phyloP scores from a whole-genome alignment of 2,113 vertebrate genomes.

The Nicator chloris region DNA sequence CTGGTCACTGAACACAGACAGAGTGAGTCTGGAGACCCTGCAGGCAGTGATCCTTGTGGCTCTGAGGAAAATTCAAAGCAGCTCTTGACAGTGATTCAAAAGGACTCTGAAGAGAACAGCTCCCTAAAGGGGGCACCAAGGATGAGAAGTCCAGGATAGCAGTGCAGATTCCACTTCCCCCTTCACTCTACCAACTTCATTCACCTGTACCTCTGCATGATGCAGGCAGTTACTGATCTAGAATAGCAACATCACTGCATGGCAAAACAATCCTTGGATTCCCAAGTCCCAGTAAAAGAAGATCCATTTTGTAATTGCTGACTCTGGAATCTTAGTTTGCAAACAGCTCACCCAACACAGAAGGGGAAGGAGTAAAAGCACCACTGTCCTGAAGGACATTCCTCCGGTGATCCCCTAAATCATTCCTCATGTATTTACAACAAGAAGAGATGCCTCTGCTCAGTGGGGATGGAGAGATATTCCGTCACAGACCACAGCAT shows the following conservation, averaged over 20 bases:
- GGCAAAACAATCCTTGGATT: not conserved
- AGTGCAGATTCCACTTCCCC: not conserved
- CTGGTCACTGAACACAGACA: accelerated
- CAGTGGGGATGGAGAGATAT: not conserved
- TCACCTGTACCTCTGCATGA: accelerated
- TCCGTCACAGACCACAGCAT: not conserved
- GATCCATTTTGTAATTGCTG: not conserved
- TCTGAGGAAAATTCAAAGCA: not conserved
- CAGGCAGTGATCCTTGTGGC: accelerated
- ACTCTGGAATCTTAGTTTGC: not conserved
- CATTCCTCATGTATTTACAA: accelerated
- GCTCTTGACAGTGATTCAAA: not conserved
- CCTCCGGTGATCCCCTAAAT: accelerated
- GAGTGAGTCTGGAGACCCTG: not conserved
- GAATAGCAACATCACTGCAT: accelerated
- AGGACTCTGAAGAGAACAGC: not conserved
- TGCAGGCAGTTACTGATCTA: not conserved
- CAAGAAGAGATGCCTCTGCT: not conserved
- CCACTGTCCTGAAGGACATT: not conserved
- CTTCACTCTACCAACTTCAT: not conserved
- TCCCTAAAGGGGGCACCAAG: not conserved
- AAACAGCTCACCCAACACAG: not conserved
- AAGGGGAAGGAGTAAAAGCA: not conserved
- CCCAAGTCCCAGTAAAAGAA: not conserved
- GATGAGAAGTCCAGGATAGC: not conserved